These are phyloP conservation scores for Micromesistius poutassou DNA, from an alignment of 2,797 vertebrate genomes.

Conservation along the genomic window DNA sequence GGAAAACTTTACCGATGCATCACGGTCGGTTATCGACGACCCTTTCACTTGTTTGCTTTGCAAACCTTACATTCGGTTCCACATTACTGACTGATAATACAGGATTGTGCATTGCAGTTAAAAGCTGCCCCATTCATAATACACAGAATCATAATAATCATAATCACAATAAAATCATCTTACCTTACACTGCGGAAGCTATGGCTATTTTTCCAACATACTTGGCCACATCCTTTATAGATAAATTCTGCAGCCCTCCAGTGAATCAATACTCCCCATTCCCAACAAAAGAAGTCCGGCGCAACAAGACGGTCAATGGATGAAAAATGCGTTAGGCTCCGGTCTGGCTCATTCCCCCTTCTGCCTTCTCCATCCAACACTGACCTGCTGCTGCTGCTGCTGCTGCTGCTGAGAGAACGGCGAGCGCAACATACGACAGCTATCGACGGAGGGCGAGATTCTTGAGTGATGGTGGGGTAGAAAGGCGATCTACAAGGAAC, in stretches of 20 bases:
- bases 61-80: too few relatives aligned
- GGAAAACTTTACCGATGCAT: conserved; percentile 64
- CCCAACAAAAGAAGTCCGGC: conserved; percentile 76
- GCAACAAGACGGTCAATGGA: conserved; percentile 83
- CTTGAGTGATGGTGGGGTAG: conserved; percentile 27
- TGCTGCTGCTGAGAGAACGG: conserved; percentile 33
- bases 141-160: neutral
- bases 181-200: conserved; percentile 98
- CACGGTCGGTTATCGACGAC: conserved; percentile 43
- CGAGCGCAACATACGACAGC: conserved; percentile 65
- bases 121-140: too few relatives aligned
- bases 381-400: conserved; percentile 55
- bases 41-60: conserved; percentile 9
- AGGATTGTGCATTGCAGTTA: too few relatives aligned
- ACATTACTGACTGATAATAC: too few relatives aligned
- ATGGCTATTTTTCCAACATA: conserved; percentile 95
- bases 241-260: conserved; percentile 79
- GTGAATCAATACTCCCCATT: conserved; percentile 89
- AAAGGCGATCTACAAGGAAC: conserved; percentile 50
- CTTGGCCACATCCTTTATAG: conserved; percentile 86
- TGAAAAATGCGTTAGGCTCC: conserved; percentile 76
- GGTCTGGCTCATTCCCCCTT: conserved; percentile 71
- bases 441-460: conserved; percentile 33
- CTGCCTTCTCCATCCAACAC: conserved; percentile 70
- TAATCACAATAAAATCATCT: conserved; percentile 27